These are phyloP conservation scores for Eupleurogrammus muticus DNA, from an alignment of 2,797 vertebrate species.

Conservation along the genomic window DNA sequence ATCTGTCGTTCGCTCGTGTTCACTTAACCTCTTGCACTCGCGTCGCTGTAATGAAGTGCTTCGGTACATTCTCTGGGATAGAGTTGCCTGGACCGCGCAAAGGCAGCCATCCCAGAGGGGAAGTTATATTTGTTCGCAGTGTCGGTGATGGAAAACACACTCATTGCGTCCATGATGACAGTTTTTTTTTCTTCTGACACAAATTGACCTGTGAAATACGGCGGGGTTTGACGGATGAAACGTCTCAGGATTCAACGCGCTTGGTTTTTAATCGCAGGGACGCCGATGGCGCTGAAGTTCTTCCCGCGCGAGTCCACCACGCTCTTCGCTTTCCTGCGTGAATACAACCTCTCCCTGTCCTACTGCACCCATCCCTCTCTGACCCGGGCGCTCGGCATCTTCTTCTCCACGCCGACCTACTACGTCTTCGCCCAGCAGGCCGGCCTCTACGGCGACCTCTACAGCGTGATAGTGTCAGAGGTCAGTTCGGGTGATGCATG, in stretches of 20 bases:
- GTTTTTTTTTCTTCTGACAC: slow-evolving; percentile 22
- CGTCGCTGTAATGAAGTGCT: slow-evolving; percentile 58
- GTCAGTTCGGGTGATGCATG: slow-evolving; percentile 75
- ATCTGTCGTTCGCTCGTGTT: slow-evolving; percentile 51
- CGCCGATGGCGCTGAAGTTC: slow-evolving; percentile 95
- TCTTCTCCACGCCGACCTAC: slow-evolving; percentile 90
- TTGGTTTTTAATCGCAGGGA: slow-evolving; percentile 84
- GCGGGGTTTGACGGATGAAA: neutral
- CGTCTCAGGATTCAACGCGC: slow-evolving; percentile 8
- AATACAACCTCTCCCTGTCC: slow-evolving; percentile 94
- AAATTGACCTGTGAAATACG: neutral
- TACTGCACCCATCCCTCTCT: slow-evolving; percentile 92
- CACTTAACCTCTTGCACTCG: slow-evolving; percentile 60
- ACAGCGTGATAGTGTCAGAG: slow-evolving; percentile 92
- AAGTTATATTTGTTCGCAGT: slow-evolving; percentile 68
- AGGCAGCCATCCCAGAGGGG: slow-evolving; percentile 47
- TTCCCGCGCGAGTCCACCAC: slow-evolving; percentile 91
- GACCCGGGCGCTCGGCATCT: slow-evolving; percentile 91
- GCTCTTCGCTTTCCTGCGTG: slow-evolving; percentile 91
- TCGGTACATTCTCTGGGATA: slow-evolving; percentile 58
- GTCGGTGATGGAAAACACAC: slow-evolving; percentile 42
- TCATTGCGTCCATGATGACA: slow-evolving; percentile 17
- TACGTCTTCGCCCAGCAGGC: slow-evolving; percentile 96
- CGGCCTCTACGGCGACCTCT: slow-evolving; percentile 93
- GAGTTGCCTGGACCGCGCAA: slow-evolving; percentile 59